phyloP scores from a whole-genome alignment of 2,113 vertebrate genomes.

The Cyprinus carpio region DNA sequence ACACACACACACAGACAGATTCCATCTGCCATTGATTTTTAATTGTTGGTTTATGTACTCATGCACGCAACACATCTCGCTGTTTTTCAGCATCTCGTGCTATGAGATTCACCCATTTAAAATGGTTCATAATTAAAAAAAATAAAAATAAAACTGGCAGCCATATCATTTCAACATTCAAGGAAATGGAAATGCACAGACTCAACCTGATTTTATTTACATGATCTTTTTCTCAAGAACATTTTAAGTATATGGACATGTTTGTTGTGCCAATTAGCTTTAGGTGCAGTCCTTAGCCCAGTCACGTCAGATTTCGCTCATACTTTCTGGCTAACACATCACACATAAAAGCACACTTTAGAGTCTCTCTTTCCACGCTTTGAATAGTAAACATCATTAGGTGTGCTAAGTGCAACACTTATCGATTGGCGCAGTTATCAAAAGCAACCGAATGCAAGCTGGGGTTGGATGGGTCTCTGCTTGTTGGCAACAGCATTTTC shows the following conservation, averaged over 20 bases:
- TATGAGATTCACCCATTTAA: not conserved
- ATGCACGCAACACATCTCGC: not conserved
- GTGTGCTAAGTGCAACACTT: slow-evolving; percentile 67
- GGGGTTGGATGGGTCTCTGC: slow-evolving; percentile 39
- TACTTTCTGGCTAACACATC: slow-evolving; percentile 20
- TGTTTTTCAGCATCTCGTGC: not conserved
- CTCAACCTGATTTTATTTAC: not conserved
- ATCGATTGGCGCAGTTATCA: slow-evolving; percentile 67
- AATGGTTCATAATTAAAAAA: not conserved
- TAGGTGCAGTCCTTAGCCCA: slow-evolving; percentile 17
- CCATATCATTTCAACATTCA: not conserved
- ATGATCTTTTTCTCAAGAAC: not conserved
- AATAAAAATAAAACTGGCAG: not conserved
- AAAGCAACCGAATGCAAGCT: slow-evolving; percentile 55
- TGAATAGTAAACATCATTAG: slow-evolving; percentile 72
- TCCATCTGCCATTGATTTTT: too few species aligned
- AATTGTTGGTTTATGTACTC: too few species aligned
- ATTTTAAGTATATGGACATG: not conserved
- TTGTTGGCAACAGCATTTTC: slow-evolving; percentile 60
- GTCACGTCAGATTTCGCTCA: slow-evolving; percentile 10
- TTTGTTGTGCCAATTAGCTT: slow-evolving; percentile 14
- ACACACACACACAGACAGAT: too few species aligned
- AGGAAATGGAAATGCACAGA: not conserved
- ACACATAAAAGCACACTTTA: slow-evolving; percentile 52
- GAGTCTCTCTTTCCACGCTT: slow-evolving; percentile 63